Base-by-base conservation (phyloP, 2,797 vertebrate species). In the Sebastolobus alascanus region DNA sequence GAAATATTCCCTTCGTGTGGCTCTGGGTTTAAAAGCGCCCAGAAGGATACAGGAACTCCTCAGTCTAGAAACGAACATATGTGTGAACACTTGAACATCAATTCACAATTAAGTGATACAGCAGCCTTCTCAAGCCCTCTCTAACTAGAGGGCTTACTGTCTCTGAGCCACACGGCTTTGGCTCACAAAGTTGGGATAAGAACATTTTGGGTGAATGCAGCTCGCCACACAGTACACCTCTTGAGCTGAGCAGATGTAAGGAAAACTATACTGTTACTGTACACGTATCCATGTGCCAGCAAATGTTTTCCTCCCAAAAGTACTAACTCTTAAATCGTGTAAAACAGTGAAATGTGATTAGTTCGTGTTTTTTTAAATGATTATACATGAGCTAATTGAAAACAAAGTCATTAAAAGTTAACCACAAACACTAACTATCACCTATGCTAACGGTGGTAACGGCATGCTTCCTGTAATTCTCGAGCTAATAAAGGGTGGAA, bases 1-100 rank as follows among this genome's bases (percentile, higher is more conserved):
- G 87, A 91, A 93, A 89, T 86, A 91, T 92, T 92, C 76, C 69
- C 70, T 86, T 85, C 35, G 79, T 89, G 89, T 86, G 87, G 72
- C 84, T 79, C 68, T 8, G 75, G 79, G 75, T 86, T 86, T 88
- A 77, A 84, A 84, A 87, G 76, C 22, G 29, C 60, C 82, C 79
- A 83, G 52, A 89, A 84, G 89, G 84, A 87, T 86, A 80, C 55
- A 69, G 68, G 84, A 87, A 88, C 67, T 80, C 78, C 63, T 77
- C 52, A 60, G 55, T 84, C 76, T 64, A 70, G 65, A 85, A 77
- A 79, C 7, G 33, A 86, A 74, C 66, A 63, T 84, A 74, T 68
- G 84, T 77, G 84, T 78, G 77, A 90, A 86, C 66, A 79, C 68
- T 85, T 80, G 40, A 89, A 84, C 84, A 82, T 86, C 87, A 87